Evolutionary conservation across 2,888 invertebrate species (phyloP).

Genomic region (Ichneumoninae sp.): DNA sequence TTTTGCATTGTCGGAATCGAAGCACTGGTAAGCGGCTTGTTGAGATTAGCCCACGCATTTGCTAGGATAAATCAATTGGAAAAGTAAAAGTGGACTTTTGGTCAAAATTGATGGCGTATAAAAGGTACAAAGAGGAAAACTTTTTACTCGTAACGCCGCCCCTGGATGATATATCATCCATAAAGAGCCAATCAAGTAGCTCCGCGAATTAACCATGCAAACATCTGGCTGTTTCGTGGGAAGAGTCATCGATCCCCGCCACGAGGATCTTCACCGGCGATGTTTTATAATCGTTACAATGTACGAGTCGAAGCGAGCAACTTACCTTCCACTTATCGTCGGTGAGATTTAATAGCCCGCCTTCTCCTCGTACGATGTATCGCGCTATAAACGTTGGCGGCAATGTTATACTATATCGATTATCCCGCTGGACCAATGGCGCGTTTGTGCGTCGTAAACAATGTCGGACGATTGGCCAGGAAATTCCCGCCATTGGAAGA

Average conservation of each 20-base stretch:
- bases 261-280: not conserved
- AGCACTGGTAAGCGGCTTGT: not conserved
- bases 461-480: constrained; percentile 70
- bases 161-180: constrained; percentile 77
- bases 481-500: constrained; percentile 72
- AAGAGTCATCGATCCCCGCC: constrained; percentile 38
- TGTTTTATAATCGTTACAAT: constrained; percentile 3
- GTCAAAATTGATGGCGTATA: not conserved
- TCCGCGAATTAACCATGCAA: constrained; percentile 73
- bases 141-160: constrained; percentile 58
- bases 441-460: constrained; percentile 79
- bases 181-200: constrained; percentile 70
- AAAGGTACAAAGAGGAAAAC: not conserved
- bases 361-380: not conserved
- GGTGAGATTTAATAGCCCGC: not conserved
- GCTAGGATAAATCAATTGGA: not conserved
- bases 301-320: not conserved
- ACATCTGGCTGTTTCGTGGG: constrained; percentile 69
- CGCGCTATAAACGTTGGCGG: constrained; percentile 57
- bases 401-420: constrained; percentile 76
- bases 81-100: not conserved
- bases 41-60: not conserved
- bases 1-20: not conserved
- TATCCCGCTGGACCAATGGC: constrained; percentile 73
- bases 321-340: not conserved